phyloP scores from a whole-genome alignment of 2,888 invertebrate species.

The Drosophila rellima region DNA sequence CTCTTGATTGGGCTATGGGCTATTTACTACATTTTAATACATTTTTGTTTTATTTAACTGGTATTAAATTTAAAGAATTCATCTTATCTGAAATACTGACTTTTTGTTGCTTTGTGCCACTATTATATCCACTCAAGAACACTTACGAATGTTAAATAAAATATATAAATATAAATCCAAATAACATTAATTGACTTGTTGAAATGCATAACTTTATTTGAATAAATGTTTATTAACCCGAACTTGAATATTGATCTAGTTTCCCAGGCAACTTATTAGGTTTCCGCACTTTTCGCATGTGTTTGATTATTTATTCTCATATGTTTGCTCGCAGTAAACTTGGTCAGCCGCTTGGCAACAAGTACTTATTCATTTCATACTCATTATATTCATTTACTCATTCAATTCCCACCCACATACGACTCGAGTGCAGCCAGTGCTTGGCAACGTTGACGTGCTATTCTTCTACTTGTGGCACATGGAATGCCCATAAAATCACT shows the following conservation, averaged over 20 bases:
- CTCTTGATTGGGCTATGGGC: too few species aligned
- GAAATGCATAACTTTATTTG: neutral
- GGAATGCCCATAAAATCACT: conserved; percentile 65
- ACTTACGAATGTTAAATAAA: neutral
- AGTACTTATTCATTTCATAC: conserved; percentile 20
- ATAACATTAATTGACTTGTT: neutral
- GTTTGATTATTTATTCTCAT: neutral
- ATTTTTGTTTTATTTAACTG: too few species aligned
- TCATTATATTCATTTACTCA: conserved; percentile 32
- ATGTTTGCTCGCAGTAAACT: neutral
- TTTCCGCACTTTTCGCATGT: neutral
- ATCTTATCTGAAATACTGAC: too few species aligned
- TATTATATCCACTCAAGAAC: too few species aligned
- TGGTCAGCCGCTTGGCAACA: conserved; percentile 7
- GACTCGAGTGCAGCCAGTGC: conserved; percentile 15
- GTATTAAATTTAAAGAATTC: too few species aligned
- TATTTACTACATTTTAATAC: too few species aligned
- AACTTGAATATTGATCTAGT: neutral
- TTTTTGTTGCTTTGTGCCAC: too few species aligned
- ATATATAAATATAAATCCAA: neutral
- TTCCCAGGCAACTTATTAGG: neutral
- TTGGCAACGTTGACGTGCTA: conserved; percentile 27
- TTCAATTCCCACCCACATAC: conserved; percentile 10
- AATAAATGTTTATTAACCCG: neutral
- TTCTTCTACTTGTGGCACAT: conserved; percentile 28